Percentiles rank a stretch among this genome's conserved stretches.
Evolutionary conservation across 2,888 invertebrate species (phyloP).

Genomic region (Schizotus pectinicornis): DNA sequence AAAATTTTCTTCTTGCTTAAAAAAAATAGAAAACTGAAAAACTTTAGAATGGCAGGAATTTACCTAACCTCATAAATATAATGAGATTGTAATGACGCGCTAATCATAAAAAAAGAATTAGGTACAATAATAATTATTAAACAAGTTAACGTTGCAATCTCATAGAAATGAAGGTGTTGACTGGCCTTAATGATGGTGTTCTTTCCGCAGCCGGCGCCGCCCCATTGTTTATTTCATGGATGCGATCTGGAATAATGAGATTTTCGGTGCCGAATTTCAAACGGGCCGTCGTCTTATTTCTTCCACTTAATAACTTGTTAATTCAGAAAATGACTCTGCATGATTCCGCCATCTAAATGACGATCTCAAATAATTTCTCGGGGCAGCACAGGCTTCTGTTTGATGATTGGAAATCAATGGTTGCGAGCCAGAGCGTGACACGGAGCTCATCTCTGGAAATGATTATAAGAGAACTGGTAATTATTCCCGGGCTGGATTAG

Average conservation of each 20-base stretch:
- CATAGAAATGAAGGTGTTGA: too few relatives aligned
- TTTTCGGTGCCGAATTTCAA: slow-evolving; percentile 26
- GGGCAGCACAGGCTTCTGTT: slow-evolving; percentile 31
- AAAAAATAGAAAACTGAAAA: too few relatives aligned
- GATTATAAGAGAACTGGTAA: slow-evolving; percentile 38
- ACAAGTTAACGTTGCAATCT: too few relatives aligned
- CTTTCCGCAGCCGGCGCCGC: too few relatives aligned
- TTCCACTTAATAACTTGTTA: slow-evolving; percentile 34
- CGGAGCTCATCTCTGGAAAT: slow-evolving; percentile 30
- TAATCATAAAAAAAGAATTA: too few relatives aligned
- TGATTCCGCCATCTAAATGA: slow-evolving; percentile 30
- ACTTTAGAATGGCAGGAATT: too few relatives aligned
- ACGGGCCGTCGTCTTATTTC: slow-evolving; percentile 23
- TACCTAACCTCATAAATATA: too few relatives aligned
- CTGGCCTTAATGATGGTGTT: too few relatives aligned
- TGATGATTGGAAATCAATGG: slow-evolving; percentile 36
- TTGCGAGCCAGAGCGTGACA: slow-evolving; percentile 35
- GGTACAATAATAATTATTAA: too few relatives aligned
- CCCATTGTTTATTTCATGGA: slow-evolving; percentile 20
- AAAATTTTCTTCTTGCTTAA: too few relatives aligned
- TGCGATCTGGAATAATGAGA: slow-evolving; percentile 30
- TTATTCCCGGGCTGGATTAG: slow-evolving; percentile 42
- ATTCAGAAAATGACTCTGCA: slow-evolving; percentile 32
- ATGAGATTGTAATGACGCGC: too few relatives aligned
- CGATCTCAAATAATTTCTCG: slow-evolving; percentile 33